Base-by-base conservation (phyloP, 1,140 invertebrate species). In the Hycleus phaleratus region DNA sequence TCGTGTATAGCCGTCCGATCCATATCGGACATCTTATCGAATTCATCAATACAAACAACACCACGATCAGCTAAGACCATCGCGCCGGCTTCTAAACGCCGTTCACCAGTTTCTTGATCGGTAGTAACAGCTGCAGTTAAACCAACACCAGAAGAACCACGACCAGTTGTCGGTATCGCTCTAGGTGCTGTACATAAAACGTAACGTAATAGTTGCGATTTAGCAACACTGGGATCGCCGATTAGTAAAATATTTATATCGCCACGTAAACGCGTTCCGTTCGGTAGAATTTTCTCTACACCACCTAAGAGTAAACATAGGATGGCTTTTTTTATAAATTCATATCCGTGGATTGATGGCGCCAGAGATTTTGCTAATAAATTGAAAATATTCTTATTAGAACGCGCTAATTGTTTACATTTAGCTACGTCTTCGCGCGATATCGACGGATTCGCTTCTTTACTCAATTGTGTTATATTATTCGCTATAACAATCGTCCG, bases 1-100 rank as follows among this genome's bases (percentile, higher is more conserved):
- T 99, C 97, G 73, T 99, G 97, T 61, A 99, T 99, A 24, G 97
- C 95, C 10, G 97, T 99, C 67, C 97, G 80, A 79, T 99, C 97
- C 53, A 97, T 93, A 71, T 99, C 97, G n/a, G 94, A 95, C 97
- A 99, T 99, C 79, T 18, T 18, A 18, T 18, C 18, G 18, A 18
- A 18, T 18, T 18, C 18, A 18, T 18, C 18, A 18, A 18, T 99
- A 72, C 97, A 99, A 48, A 99, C 96, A 46, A 99, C 91, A 24
- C 97, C 97, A 50, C 96, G 79, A 78, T 99, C 97, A 0, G 95
- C 97, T 26, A 99, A 73, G n/a, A 99, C 97, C 97, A 99, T 99
- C 59, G 97, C 97, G 69, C 97, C 97, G 4, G 96, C 97, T 79
- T 99, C 97, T 18, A 99, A 73, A 54, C 94, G 79, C 59, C 88